A percentile compares a stretch with the other conserved stretches of the same genome.
phyloP scores from a whole-genome alignment of 2,113 vertebrate genomes.

The Lampris incognitus region DNA sequence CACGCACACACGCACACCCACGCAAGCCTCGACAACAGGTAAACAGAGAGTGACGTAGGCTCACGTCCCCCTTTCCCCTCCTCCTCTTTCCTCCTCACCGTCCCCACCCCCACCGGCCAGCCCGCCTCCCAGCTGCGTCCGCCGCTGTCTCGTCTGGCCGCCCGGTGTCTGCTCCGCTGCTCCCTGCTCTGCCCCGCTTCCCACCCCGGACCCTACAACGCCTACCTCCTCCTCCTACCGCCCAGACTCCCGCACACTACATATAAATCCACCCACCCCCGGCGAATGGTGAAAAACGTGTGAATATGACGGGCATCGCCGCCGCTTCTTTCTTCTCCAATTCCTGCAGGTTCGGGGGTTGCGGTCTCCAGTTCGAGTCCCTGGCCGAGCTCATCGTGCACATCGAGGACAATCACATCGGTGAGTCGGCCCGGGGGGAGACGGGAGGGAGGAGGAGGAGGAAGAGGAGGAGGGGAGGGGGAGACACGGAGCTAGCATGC shows the following conservation, averaged over 20 bases:
- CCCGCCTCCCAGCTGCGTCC: constrained; percentile 74
- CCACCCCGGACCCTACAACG: constrained; percentile 71
- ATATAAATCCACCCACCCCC: constrained; percentile 25
- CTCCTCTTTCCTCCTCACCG: constrained; percentile 65
- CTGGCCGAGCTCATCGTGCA: constrained; percentile 96
- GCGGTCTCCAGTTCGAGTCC: constrained; percentile 93
- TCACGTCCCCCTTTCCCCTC: constrained; percentile 42
- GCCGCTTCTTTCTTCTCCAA: constrained; percentile 98
- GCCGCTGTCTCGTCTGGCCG: constrained; percentile 83
- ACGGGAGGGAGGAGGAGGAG: background rate
- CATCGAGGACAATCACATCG: constrained; percentile 97
- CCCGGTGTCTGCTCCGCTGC: constrained; percentile 80
- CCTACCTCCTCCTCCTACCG: constrained; percentile 56
- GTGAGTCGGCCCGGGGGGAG: constrained; percentile 61
- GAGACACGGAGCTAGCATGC: constrained; percentile 26
- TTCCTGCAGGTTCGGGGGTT: constrained; percentile 95
- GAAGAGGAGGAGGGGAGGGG: constrained; percentile 31
- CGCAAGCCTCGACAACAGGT: constrained; percentile 66
- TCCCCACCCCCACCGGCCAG: constrained; percentile 80
- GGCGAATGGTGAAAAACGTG: constrained; percentile 70
- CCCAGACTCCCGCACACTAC: constrained; percentile 38
- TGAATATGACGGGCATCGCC: constrained; percentile 95
- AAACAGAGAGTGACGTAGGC: constrained; percentile 75
- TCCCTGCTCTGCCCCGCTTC: constrained; percentile 67
- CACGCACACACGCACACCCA: background rate